A percentile compares a stretch with the other conserved stretches of the same genome.
Evolutionary conservation across 2,888 invertebrate species (phyloP).

Genomic region (Lutraria lutraria): DNA sequence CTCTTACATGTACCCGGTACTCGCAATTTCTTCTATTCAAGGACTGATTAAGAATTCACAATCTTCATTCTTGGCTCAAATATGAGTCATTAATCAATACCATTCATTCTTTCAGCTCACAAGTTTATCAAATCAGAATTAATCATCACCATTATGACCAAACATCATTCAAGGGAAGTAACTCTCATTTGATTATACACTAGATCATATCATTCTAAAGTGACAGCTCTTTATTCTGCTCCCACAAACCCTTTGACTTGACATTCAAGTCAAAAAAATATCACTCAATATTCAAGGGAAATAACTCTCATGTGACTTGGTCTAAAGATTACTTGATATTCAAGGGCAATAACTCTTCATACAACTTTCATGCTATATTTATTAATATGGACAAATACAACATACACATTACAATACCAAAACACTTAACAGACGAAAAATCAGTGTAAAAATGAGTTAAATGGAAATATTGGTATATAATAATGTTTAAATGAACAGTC

Average conservation of each 20-base stretch:
- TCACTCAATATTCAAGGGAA: not conserved
- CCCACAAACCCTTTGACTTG: not conserved
- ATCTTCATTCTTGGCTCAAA: not conserved
- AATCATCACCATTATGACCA: not conserved
- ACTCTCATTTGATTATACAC: not conserved
- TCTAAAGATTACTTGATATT: not conserved
- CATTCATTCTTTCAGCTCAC: not conserved
- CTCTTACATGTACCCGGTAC: too few relatives aligned
- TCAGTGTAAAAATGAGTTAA: too few relatives aligned
- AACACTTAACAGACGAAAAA: too few relatives aligned
- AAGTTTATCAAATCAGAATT: not conserved
- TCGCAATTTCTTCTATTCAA: too few relatives aligned
- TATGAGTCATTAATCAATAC: not conserved
- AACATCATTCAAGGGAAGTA: not conserved
- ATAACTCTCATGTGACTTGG: too few relatives aligned
- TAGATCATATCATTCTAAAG: not conserved
- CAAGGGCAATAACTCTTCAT: not conserved
- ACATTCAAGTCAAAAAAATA: not conserved
- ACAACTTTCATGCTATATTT: slow-evolving; percentile 26
- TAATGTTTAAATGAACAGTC: too few relatives aligned
- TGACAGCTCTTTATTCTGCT: not conserved
- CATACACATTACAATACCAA: not conserved
- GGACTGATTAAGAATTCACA: not conserved
- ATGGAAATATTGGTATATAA: too few relatives aligned
- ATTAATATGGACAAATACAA: slow-evolving; percentile 22